Evolutionary conservation across 2,888 invertebrate genomes (phyloP).

Genomic region (Microctonus hyperodae): DNA sequence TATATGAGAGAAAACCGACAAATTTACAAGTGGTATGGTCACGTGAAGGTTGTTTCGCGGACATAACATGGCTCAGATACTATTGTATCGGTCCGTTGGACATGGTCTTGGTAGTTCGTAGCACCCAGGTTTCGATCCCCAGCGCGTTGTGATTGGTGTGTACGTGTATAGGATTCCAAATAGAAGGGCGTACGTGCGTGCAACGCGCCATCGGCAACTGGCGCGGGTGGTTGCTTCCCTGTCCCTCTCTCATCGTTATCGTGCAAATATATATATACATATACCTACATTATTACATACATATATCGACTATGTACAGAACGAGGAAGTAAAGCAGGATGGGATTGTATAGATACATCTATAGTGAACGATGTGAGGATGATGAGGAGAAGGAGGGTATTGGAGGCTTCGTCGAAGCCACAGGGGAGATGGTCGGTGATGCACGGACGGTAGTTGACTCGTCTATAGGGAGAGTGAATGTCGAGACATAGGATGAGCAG

Average conservation of each 20-base stretch:
- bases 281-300: too few species aligned
- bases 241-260: conserved; percentile 6
- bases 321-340: not conserved
- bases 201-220: conserved; percentile 38
- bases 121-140: conserved; percentile 43
- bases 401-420: conserved; percentile 19
- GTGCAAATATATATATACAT: not conserved
- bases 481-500: conserved; percentile 30
- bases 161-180: conserved; percentile 46
- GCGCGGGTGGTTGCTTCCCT: conserved; percentile 31
- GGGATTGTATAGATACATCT: too few species aligned
- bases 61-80: conserved; percentile 28
- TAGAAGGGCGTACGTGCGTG: conserved; percentile 43
- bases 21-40: conserved; percentile 33
- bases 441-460: conserved; percentile 30
- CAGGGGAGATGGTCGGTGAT: conserved; percentile 14
- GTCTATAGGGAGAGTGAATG: conserved; percentile 37
- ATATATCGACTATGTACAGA: too few species aligned
- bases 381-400: not conserved
- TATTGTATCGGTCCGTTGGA: conserved; percentile 41
- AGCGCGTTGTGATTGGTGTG: conserved; percentile 47
- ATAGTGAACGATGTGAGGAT: not conserved
- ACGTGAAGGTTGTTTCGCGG: conserved; percentile 27
- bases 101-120: conserved; percentile 38
- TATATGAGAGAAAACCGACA: conserved; percentile 27